Conservation (phyloP, 2,797 vertebrate genomes). For the Notolabrus celidotus region DNA sequence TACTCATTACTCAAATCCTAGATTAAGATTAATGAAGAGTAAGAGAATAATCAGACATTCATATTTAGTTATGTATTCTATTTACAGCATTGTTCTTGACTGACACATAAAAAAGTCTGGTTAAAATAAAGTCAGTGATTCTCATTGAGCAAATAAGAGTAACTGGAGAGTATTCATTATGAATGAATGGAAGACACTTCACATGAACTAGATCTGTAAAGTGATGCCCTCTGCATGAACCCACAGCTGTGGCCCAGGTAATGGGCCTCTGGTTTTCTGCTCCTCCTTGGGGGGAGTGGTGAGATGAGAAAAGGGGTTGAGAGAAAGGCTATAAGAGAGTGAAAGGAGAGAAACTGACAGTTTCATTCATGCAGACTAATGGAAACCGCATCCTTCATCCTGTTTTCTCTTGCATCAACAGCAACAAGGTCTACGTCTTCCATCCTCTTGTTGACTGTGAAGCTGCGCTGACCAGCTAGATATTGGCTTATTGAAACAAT, state of each 20-base stretch:
- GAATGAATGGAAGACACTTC: constrained; percentile 74
- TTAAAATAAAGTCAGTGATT: constrained; percentile 13
- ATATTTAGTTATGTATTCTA: constrained; percentile 11
- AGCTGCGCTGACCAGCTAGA: constrained; percentile 30
- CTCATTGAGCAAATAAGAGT: constrained; percentile 23
- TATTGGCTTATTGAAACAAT: constrained; percentile 14
- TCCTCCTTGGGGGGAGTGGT: constrained; percentile 31
- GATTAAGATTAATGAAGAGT: constrained; percentile 9
- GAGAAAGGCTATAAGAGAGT: not conserved
- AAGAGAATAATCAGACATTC: constrained; percentile 18
- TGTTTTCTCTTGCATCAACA: constrained; percentile 52
- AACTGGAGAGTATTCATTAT: constrained; percentile 71
- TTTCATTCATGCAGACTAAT: constrained; percentile 50
- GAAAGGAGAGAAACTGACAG: constrained; percentile 34
- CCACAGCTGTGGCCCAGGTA: constrained; percentile 56
- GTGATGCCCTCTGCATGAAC: constrained; percentile 73
- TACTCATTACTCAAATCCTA: not conserved
- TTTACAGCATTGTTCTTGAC: constrained; percentile 2
- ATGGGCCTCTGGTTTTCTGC: constrained; percentile 54
- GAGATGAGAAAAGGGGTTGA: constrained; percentile 7
- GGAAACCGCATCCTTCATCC: constrained; percentile 48
- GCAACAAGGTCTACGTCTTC: constrained; percentile 23
- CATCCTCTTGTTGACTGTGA: constrained; percentile 20
- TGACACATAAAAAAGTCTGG: constrained; percentile 1
- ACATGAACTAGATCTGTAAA: constrained; percentile 66